Conservation (phyloP, 2,113 vertebrate species). For the Salvelinus alpinus region DNA sequence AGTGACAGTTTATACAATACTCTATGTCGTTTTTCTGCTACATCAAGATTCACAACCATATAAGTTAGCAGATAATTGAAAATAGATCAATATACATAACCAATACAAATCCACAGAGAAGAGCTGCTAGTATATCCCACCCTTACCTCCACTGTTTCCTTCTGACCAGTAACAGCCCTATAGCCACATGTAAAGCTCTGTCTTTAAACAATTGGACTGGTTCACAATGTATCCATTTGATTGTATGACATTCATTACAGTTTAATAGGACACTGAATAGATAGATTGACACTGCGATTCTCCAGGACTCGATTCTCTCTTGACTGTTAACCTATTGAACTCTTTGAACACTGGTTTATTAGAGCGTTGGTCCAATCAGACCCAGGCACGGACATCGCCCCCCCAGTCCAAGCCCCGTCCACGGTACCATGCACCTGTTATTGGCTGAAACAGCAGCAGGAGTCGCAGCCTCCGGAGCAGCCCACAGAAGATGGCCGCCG, state of each 20-base stretch:
- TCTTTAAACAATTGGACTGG: not conserved
- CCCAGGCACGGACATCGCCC: conserved; percentile 79
- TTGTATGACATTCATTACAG: not conserved
- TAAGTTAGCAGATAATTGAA: not conserved
- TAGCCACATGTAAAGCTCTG: not conserved
- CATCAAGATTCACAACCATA: conserved; percentile 21
- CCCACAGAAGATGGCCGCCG: conserved; percentile 83
- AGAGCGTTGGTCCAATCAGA: conserved; percentile 62
- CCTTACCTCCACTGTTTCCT: not conserved
- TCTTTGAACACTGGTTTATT: too few species aligned
- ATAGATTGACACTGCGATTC: not conserved
- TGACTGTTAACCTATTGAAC: not conserved
- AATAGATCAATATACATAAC: not conserved
- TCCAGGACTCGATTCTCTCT: not conserved
- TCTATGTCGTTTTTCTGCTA: conserved; percentile 17
- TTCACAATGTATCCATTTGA: not conserved
- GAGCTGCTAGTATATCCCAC: not conserved
- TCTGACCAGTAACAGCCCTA: not conserved
- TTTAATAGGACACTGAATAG: not conserved
- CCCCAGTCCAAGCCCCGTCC: conserved; percentile 73
- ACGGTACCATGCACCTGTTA: conserved; percentile 72
- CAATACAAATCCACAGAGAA: conserved; percentile 2
- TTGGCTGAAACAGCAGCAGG: conserved; percentile 77
- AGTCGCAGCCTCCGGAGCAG: conserved; percentile 79
- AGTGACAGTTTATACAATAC: conserved; percentile 14